Percentiles rank a stretch among this genome's conserved stretches.
Conservation (phyloP, 2,888 invertebrate genomes). For the Anthrax anthrax region DNA sequence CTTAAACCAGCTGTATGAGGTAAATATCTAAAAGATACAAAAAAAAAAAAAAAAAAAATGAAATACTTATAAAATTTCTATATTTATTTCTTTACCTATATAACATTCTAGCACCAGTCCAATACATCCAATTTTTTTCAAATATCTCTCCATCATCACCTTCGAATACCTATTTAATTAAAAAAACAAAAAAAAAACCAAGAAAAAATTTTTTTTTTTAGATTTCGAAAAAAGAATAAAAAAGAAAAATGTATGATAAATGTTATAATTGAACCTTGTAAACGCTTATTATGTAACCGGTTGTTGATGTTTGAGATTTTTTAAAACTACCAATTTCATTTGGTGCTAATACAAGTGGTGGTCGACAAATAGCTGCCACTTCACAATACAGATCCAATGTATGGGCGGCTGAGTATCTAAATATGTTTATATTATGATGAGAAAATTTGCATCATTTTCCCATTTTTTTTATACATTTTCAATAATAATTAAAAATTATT, state of each 20-base stretch:
- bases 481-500: too few species aligned
- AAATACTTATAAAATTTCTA: too few species aligned
- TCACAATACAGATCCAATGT: constrained; percentile 78
- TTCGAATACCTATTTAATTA: too few species aligned
- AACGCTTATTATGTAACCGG: constrained; percentile 84
- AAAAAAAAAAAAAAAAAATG: too few species aligned
- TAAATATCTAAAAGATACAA: constrained; percentile 48
- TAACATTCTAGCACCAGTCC: constrained; percentile 88
- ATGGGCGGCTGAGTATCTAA: constrained; percentile 71
- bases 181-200: too few species aligned
- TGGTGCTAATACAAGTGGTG: constrained; percentile 50
- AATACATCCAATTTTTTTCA: constrained; percentile 88
- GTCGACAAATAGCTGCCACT: constrained; percentile 80
- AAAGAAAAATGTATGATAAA: too few species aligned
- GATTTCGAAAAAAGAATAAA: too few species aligned
- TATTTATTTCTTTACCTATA: constrained; percentile 38
- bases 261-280: constrained; percentile 54
- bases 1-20: constrained; percentile 77
- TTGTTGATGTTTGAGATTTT: constrained; percentile 63
- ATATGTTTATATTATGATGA: too few species aligned
- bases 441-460: too few species aligned
- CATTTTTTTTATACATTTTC: too few species aligned
- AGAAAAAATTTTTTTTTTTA: too few species aligned
- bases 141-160: constrained; percentile 86
- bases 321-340: constrained; percentile 62